Evolutionary conservation across 1,140 invertebrate species (phyloP).

Genomic region (Cepaea nemoralis): DNA sequence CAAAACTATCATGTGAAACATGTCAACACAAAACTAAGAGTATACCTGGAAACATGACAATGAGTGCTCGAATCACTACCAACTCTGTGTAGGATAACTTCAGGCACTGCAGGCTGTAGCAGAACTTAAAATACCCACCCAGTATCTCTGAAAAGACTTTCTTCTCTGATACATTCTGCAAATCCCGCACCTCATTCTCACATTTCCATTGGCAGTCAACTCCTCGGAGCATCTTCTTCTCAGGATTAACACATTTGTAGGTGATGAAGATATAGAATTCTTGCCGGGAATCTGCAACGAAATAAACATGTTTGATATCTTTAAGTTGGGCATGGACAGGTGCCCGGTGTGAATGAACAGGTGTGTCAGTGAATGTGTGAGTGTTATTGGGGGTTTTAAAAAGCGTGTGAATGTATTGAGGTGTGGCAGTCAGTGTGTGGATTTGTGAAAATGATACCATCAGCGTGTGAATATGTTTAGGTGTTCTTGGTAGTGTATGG

Average conservation of each 20-base stretch:
- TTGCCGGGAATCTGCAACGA: conserved; percentile 14
- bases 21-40: too few species aligned
- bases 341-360: too few species aligned
- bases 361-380: too few species aligned
- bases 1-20: too few species aligned
- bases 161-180: background rate
- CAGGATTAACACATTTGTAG: background rate
- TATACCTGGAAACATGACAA: conserved; percentile 27
- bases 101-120: background rate
- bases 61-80: conserved; percentile 5
- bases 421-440: too few species aligned
- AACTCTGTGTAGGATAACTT: background rate
- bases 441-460: too few species aligned
- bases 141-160: background rate
- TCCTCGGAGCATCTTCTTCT: background rate
- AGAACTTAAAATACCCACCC: background rate
- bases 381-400: too few species aligned
- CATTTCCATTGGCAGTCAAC: conserved; percentile 17
- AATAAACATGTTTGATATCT: too few species aligned
- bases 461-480: too few species aligned
- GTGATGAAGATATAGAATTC: background rate
- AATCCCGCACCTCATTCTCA: background rate
- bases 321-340: too few species aligned
- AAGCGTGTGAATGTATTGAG: too few species aligned
- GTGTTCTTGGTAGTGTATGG: too few species aligned